A percentile compares a stretch with the other conserved stretches of the same genome.
phyloP scores from a whole-genome alignment of 2,113 vertebrate species.

The Hepsetus odoe region DNA sequence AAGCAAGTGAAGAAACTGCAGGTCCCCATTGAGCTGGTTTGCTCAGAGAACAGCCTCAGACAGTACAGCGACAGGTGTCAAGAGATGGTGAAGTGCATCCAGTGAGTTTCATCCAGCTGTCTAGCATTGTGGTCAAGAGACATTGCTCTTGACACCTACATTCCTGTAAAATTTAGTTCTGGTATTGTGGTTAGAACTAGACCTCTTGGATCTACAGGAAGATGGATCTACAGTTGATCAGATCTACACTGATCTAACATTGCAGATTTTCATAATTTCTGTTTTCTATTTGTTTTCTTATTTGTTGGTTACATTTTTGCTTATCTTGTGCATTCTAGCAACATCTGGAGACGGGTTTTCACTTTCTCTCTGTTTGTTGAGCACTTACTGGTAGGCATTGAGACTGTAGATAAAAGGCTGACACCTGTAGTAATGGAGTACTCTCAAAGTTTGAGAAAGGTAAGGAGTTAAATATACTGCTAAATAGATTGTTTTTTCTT shows the following conservation, averaged over 20 bases:
- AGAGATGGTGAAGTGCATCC: slow-evolving; percentile 59
- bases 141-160: too few species aligned
- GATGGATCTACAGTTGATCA: too few species aligned
- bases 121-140: too few species aligned
- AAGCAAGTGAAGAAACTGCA: slow-evolving; percentile 81
- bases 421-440: slow-evolving; percentile 65
- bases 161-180: too few species aligned
- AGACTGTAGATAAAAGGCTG: slow-evolving; percentile 68
- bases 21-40: slow-evolving; percentile 84
- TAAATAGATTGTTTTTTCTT: too few species aligned
- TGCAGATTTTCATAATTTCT: neutral
- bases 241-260: too few species aligned
- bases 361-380: slow-evolving; percentile 86
- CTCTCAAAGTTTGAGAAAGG: slow-evolving; percentile 72
- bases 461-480: slow-evolving; percentile 58
- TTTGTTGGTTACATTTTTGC: neutral
- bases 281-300: neutral
- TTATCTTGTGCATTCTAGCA: slow-evolving; percentile 18
- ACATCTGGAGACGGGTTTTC: slow-evolving; percentile 82
- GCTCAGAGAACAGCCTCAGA: slow-evolving; percentile 71
- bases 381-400: slow-evolving; percentile 77
- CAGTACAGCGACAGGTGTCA: slow-evolving; percentile 54
- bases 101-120: slow-evolving; percentile 65
- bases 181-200: too few species aligned
- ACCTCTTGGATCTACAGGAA: too few species aligned